Evolutionary conservation across 23 tunicate genomes (phyloP).

Genomic region (Ciona savignyi): DNA sequence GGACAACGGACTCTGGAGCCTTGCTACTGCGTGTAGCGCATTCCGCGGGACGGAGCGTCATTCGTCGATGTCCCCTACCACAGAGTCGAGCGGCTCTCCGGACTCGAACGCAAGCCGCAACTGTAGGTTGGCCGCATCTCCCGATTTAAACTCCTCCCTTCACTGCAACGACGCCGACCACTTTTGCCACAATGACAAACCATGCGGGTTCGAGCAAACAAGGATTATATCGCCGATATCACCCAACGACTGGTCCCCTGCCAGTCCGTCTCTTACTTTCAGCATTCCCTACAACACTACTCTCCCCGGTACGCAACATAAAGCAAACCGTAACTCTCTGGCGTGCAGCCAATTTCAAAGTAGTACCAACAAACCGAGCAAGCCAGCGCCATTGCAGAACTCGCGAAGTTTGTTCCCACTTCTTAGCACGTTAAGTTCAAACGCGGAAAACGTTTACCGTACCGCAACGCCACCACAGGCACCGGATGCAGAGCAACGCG

Average conservation of each 20-base stretch:
- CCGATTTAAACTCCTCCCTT: not conserved
- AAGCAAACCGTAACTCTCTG: not conserved
- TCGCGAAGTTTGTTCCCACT: not conserved
- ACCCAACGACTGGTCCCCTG: not conserved
- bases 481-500: not conserved
- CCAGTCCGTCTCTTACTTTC: not conserved
- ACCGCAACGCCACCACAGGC: not conserved
- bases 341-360: not conserved
- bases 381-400: not conserved
- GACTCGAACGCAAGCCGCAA: not conserved
- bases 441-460: not conserved
- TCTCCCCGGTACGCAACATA: not conserved
- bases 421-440: not conserved
- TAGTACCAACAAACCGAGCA: not conserved
- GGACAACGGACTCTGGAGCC: constrained; percentile 16
- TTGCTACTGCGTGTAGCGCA: constrained; percentile 10
- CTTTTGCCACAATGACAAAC: too few species aligned
- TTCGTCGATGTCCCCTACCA: not conserved
- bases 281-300: not conserved
- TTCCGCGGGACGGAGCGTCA: not conserved
- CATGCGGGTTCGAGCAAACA: too few species aligned
- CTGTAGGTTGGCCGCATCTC: not conserved
- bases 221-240: not conserved
- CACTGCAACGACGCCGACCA: not conserved
- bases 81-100: not conserved